Percentiles rank a stretch among this genome's conserved stretches.
phyloP scores from a whole-genome alignment of 2,888 invertebrate genomes.

The Epinotia demarniana region DNA sequence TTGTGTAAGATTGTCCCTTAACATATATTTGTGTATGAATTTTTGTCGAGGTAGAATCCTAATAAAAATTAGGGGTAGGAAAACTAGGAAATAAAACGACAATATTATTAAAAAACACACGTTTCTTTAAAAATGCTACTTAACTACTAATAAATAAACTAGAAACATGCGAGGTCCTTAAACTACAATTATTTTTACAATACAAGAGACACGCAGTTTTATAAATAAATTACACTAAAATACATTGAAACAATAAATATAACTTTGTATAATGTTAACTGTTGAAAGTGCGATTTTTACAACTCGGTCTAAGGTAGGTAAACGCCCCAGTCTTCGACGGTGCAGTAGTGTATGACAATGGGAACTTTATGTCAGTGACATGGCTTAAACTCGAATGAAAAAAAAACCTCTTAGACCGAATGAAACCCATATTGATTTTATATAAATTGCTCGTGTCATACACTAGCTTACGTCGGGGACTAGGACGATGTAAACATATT shows the following conservation, averaged over 20 bases:
- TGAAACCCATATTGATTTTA: too few species aligned
- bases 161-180: slow-evolving; percentile 51
- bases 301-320: too few species aligned
- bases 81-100: slow-evolving; percentile 65
- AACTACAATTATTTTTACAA: slow-evolving; percentile 52
- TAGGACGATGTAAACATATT: too few species aligned
- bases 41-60: not conserved
- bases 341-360: too few species aligned
- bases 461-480: too few species aligned
- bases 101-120: slow-evolving; percentile 65
- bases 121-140: slow-evolving; percentile 61
- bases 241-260: slow-evolving; percentile 46
- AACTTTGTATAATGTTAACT: slow-evolving; percentile 37
- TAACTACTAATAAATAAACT: slow-evolving; percentile 50
- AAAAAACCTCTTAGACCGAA: too few species aligned
- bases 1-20: too few species aligned
- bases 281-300: not conserved
- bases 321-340: too few species aligned
- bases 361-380: too few species aligned
- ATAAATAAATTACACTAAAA: slow-evolving; percentile 38
- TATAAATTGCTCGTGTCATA: too few species aligned
- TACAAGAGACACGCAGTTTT: slow-evolving; percentile 44
- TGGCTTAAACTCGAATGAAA: too few species aligned
- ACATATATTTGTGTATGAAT: too few species aligned
- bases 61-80: slow-evolving; percentile 30